Evolutionary conservation across 2,888 invertebrate species (phyloP).

Genomic region (Agrochola litura): DNA sequence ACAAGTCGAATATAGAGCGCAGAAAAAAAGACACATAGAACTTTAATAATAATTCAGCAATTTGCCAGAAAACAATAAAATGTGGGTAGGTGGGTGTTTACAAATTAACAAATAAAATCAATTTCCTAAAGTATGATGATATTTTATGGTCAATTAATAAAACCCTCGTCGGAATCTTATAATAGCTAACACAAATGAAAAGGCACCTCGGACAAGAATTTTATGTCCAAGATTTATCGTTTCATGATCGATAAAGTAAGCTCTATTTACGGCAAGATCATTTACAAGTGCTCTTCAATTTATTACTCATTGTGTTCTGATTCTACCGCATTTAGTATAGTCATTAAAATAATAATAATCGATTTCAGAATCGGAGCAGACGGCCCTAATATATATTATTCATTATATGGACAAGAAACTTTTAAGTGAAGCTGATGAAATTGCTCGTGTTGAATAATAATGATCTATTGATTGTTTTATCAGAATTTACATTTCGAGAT

Average conservation of each 20-base stretch:
- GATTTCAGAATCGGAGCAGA: neutral
- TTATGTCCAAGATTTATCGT: conserved; percentile 34
- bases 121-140: no score
- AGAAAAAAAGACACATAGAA: neutral
- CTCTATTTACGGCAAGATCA: conserved; percentile 27
- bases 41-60: neutral
- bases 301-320: conserved; percentile 10
- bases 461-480: conserved; percentile 8
- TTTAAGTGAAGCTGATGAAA: neutral
- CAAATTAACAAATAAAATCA: neutral
- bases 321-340: conserved; percentile 13
- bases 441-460: neutral
- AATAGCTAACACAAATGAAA: conserved; percentile 11
- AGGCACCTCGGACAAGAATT: neutral
- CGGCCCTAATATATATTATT: neutral
- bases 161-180: neutral
- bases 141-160: conserved; percentile 2
- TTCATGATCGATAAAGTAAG: conserved; percentile 34
- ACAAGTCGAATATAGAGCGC: neutral
- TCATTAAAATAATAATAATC: conserved; percentile 18
- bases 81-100: neutral
- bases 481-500: neutral
- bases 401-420: neutral
- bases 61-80: neutral
- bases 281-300: conserved; percentile 35